Evolutionary conservation across 1,140 invertebrate species (phyloP).

Genomic region (Macrobrachium rosenbergii): DNA sequence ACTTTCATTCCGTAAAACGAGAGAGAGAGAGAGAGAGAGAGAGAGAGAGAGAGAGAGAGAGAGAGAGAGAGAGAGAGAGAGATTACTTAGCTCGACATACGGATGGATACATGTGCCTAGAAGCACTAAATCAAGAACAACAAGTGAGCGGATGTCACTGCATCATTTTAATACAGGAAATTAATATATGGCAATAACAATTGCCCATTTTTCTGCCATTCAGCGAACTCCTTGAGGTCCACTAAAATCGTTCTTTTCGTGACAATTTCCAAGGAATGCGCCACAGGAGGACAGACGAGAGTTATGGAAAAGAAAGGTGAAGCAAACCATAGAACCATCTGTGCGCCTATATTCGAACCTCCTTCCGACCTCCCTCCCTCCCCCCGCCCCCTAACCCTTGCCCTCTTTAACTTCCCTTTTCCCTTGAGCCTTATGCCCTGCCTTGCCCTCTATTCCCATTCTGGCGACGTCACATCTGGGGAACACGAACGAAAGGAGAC

Average conservation of each 20-base stretch:
- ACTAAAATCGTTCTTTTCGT: too few relatives aligned
- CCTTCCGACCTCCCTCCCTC: not conserved
- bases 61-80: not conserved
- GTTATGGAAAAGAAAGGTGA: too few relatives aligned
- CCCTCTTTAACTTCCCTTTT: not conserved
- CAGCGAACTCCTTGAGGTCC: too few relatives aligned
- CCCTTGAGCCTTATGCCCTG: not conserved
- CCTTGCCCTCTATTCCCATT: not conserved
- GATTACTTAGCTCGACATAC: not conserved
- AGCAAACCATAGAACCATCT: not conserved
- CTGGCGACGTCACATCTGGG: too few relatives aligned
- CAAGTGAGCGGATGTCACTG: not conserved
- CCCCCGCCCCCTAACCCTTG: not conserved
- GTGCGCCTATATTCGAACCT: not conserved
- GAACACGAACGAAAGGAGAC: too few relatives aligned
- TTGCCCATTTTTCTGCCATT: too few relatives aligned
- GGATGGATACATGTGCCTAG: not conserved
- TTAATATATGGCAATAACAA: too few relatives aligned
- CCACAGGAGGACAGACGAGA: too few relatives aligned
- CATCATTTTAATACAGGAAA: too few relatives aligned
- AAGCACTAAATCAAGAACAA: not conserved
- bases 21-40: slow-evolving; percentile 21
- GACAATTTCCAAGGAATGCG: too few relatives aligned
- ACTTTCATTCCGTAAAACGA: not conserved
- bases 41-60: slow-evolving; percentile 33